Conservation (phyloP, 1,140 invertebrate species). For the Myzus persicae region DNA sequence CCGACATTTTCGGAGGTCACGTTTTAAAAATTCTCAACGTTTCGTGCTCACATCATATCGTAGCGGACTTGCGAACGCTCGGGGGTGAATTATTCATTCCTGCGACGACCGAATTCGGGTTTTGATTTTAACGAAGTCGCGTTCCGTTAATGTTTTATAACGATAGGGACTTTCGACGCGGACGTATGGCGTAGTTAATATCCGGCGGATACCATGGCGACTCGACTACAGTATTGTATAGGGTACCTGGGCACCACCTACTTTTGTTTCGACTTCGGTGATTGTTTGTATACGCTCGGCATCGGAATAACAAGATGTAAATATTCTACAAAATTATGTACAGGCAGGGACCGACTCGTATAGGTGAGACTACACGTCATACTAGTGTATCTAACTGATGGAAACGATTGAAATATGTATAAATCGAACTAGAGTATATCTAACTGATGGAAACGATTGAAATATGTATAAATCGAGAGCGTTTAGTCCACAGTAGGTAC, state of each 20-base stretch:
- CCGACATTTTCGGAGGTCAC: conserved; percentile 1
- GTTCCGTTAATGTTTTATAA: conserved; percentile 6
- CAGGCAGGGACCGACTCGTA: not conserved
- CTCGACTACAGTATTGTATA: not conserved
- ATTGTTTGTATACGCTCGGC: not conserved
- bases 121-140: not conserved
- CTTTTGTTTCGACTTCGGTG: not conserved
- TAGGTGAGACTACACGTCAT: no score
- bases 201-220: not conserved
- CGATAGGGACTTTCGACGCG: not conserved
- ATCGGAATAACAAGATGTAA: not conserved
- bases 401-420: no score
- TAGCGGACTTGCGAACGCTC: no score
- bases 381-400: no score
- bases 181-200: not conserved
- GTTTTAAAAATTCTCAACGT: conserved; percentile 21
- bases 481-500: not conserved
- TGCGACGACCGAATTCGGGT: not conserved
- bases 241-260: not conserved
- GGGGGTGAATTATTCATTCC: not conserved
- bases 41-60: not conserved
- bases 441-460: not conserved
- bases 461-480: not conserved
- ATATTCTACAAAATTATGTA: not conserved
- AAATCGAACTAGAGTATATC: no score